Evolutionary conservation across 2,113 vertebrate genomes (phyloP), one percentile per base, ranked within the genome.

Genomic region (Trichomycterus rosablanca): DNA sequence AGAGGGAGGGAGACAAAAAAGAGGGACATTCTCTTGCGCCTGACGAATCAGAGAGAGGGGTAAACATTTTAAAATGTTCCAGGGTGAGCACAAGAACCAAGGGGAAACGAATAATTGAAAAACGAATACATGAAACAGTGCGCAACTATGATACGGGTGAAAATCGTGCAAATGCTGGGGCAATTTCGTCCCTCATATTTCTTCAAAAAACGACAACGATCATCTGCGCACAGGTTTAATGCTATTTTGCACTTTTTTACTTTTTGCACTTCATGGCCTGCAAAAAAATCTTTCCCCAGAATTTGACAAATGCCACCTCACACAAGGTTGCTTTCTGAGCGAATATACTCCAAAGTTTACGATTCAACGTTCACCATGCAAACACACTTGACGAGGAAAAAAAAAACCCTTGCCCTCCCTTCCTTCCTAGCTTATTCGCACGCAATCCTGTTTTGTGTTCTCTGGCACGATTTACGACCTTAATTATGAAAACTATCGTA

Each of bases 31-130:
- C 85, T 81, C 84, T 79, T 28, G 84, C 83, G 83, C 79, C 89
- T 89, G 89, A 86, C 89, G 89, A 91, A 89, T 89, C 89, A 48
- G 51, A 34, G 82, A 72, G 76, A 86, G 89, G 88, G 89, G 86
- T 66, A 87, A 82, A 90, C 83, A 87, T 91, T 94, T 96, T 93
- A 93, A 95, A 95, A 93, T 89, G 91, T 91, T 92, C 88, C 90
- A 89, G 89, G 91, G 89, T 90, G 88, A 87, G 91, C 92, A 86
- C 84, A 80, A 75, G 78, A 85, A 81, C 78, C 74, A 82, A 80
- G 78, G 75, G 73, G 80, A 78, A 74, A 84, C 74, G 66, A 66
- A 61, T 66, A 73, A 74, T 77, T 74, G 76, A 80, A 81, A 81
- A 79, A 59, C 64, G 32, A 56, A 62, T 77, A 68, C 80, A 83